Conservation (phyloP, 2,888 invertebrate genomes). For the Deroplatys truncata region DNA sequence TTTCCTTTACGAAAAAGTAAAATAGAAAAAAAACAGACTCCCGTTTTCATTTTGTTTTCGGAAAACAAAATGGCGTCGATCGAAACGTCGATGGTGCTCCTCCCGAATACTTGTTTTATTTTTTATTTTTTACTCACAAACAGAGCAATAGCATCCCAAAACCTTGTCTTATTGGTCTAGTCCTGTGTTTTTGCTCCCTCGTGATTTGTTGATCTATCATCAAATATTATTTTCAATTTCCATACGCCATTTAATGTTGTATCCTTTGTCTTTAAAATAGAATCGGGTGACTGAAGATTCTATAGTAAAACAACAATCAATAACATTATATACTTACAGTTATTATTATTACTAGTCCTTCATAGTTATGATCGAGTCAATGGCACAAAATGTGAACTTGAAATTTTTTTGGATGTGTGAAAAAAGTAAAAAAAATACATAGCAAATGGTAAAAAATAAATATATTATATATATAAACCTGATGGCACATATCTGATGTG, state of each 20-base stretch:
- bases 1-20: slow-evolving; percentile 9
- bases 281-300: slow-evolving; percentile 12
- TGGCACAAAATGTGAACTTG: slow-evolving; percentile 21
- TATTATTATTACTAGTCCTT: slow-evolving; percentile 7
- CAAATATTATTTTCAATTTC: not conserved
- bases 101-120: not conserved
- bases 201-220: not conserved
- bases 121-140: slow-evolving; percentile 12
- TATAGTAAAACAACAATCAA: slow-evolving; percentile 21
- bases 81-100: slow-evolving; percentile 23
- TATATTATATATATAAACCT: not conserved
- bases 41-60: slow-evolving; percentile 4
- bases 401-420: slow-evolving; percentile 11
- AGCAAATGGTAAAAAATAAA: not conserved
- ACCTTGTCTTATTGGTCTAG: not conserved
- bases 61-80: slow-evolving; percentile 13
- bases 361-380: slow-evolving; percentile 10
- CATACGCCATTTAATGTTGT: not conserved
- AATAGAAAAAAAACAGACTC: not conserved
- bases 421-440: not conserved
- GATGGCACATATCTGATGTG: slow-evolving; percentile 23
- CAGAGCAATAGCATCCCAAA: slow-evolving; percentile 24
- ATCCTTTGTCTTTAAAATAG: slow-evolving; percentile 12
- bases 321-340: slow-evolving; percentile 10
- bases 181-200: not conserved